Base-by-base conservation (phyloP, 2,797 vertebrate genomes). In the Sarcoramphus papa region DNA sequence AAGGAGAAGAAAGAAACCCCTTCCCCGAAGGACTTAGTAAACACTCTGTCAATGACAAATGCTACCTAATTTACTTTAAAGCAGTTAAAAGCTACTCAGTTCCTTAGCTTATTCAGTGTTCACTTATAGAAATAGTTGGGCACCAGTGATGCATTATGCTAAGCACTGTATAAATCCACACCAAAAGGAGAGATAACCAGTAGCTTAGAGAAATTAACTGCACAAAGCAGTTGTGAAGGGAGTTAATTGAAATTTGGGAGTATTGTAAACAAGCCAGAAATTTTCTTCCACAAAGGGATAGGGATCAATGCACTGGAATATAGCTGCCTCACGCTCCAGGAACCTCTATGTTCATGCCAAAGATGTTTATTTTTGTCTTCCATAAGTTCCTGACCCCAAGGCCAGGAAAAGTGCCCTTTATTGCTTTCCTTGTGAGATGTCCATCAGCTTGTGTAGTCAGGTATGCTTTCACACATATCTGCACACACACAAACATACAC, bases 281-380 rank as follows among this genome's bases (percentile, higher is more conserved):
- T 67, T 79, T 94, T 87, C 13, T 76, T 80, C n/a, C 41, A 74
- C 30, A 43, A 79, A 85, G 12, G 8, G n/a, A 74, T 43, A 59
- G 37, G n/a, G 43, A 89, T 57, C 41, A 56, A n/a, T 30, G 33
- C 35, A 47, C 6, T 65, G 37, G 27, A 40, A 79, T 84, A 92
- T 79, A 79, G 25, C 31, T 89, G n/a, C 35, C 33, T 69, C 17
- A 31, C 62, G 17, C 23, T 64, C 69, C 40, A 56, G 31, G 16
- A 59, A 24, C 25, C 7, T 82, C 75, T 83, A 51, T 67, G 88
- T 86, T 88, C 13, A 83, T 72, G 28, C 40, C 33, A 57, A 48
- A 65, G 28, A 80, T 62, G 57, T 64, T 91, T 95, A 78, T 77
- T 95, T 97, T 97, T 88, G 67, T 90, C 64, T 59, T 77, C 57